Percentiles rank a stretch among this genome's conserved stretches.
Evolutionary conservation across 2,113 vertebrate genomes (phyloP).

Genomic region (Beaufortia kweichowensis): DNA sequence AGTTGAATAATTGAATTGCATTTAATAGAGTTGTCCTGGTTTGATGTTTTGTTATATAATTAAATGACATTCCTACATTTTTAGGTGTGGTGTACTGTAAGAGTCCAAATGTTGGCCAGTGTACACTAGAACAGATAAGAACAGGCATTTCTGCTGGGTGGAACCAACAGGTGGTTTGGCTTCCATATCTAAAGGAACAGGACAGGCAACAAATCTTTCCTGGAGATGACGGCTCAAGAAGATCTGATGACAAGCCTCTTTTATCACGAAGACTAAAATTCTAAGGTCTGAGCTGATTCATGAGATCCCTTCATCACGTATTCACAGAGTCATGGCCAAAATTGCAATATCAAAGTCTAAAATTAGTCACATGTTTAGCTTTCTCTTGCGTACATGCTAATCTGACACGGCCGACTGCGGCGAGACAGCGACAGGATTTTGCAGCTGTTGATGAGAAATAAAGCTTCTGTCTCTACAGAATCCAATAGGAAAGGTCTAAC

Average conservation of each 20-base stretch:
- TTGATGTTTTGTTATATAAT: no score
- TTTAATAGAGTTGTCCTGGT: no score
- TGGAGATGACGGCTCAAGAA: conserved; percentile 23
- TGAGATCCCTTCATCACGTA: no score
- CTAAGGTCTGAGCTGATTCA: no score
- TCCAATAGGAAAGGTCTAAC: conserved; percentile 31
- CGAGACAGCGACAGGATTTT: neutral
- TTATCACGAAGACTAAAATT: no score
- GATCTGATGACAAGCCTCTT: conserved; percentile 17
- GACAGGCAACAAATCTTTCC: conserved; percentile 14
- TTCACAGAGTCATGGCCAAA: no score
- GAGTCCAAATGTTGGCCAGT: no score
- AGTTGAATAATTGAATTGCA: no score
- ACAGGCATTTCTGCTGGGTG: neutral
- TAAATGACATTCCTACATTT: no score
- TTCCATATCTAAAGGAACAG: conserved; percentile 4
- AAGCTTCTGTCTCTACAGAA: conserved; percentile 21
- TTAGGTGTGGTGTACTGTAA: no score
- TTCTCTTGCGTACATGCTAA: neutral
- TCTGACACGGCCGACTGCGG: conserved; percentile 16
- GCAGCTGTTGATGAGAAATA: conserved; percentile 20
- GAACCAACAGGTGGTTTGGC: conserved; percentile 16
- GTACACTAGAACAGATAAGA: conserved; percentile 21
- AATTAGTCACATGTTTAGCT: neutral
- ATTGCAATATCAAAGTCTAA: neutral